phyloP scores from a whole-genome alignment of 2,888 invertebrate species.

The Chloroclystis v-ata region DNA sequence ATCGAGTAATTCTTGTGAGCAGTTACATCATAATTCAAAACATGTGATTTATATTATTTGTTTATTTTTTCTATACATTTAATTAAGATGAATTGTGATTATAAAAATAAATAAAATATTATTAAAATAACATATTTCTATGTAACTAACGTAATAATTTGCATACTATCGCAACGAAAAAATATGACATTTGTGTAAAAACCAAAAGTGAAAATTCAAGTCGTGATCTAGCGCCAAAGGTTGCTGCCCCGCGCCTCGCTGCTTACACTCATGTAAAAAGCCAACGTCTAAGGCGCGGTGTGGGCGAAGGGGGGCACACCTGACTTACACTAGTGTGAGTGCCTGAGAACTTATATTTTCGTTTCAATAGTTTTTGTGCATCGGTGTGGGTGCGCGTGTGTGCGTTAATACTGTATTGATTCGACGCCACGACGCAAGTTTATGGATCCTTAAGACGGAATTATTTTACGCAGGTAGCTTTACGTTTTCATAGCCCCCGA shows the following conservation, averaged over 20 bases:
- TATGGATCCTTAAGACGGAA: constrained; percentile 57
- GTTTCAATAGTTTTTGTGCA: constrained; percentile 76
- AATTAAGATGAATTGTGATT: no score
- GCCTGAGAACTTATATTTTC: constrained; percentile 65
- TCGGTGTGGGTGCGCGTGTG: constrained; percentile 53
- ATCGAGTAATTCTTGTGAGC: no score
- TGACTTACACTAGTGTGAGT: constrained; percentile 43
- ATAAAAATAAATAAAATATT: no score
- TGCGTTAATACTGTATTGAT: constrained; percentile 75
- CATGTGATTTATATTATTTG: no score
- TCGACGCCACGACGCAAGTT: constrained; percentile 61
- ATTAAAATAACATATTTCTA: no score
- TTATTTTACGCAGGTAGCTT: constrained; percentile 15
- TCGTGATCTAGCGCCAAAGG: constrained; percentile 37
- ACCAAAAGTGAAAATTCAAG: background rate
- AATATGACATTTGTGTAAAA: no score
- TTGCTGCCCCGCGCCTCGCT: constrained; percentile 49
- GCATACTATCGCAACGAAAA: no score
- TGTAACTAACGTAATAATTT: no score
- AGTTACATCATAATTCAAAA: no score
- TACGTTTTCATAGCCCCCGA: no score
- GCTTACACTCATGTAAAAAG: constrained; percentile 75
- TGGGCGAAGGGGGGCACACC: constrained; percentile 45
- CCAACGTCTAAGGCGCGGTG: constrained; percentile 73
- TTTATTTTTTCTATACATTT: no score